Evolutionary conservation across 2,113 vertebrate genomes (phyloP), one percentile per base, ranked within the genome.

Genomic region (Leptocoma aspasia): DNA sequence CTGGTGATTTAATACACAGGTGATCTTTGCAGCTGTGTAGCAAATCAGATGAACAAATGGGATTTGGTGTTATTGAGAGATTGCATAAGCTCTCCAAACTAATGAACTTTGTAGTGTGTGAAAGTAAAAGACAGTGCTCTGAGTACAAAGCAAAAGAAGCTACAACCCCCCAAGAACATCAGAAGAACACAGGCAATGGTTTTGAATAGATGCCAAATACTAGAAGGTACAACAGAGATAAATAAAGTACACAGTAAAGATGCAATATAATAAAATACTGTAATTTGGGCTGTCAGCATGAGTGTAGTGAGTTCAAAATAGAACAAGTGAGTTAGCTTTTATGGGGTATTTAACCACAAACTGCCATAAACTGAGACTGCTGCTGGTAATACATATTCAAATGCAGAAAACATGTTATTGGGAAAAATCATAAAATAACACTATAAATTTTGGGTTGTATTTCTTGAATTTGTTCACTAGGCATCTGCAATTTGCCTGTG

Each of bases 211-310:
- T 78, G 91, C 94, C 95, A 68, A 66, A 96, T 97, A 85, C 65
- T 78, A 70, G 68, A 95, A 86, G 84, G 82, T 89, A 91, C 93
- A 96, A 96, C 94, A 94, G 97, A 97, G 96, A 97, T 97, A 98
- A 97, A 97, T 96, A 97, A 98, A 98, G 97, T 90, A 95, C 89
- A 96, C 61, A 83, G 93, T 89, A 96, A 98, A 98, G 95, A 97
- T 95, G 81, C 96, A 97, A 96, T 97, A 97, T 97, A 97, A 98
- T 97, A 98, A 98, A 98, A 97, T 85, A 95, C 97, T 97, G 96
- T 98, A 96, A 98, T 98, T 97, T 98, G 93, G 71, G 41, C 85
- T 97, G 95, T 91, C 97, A 98, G 97, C 95, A 50, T 97, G 97
- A 97, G 86, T 41, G 71, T 83, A 94, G 92, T 75, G 88, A 96